Percentiles rank a stretch among this genome's conserved stretches.
Evolutionary conservation across 2,888 invertebrate species (phyloP).

Genomic region (Copidosoma aretas): DNA sequence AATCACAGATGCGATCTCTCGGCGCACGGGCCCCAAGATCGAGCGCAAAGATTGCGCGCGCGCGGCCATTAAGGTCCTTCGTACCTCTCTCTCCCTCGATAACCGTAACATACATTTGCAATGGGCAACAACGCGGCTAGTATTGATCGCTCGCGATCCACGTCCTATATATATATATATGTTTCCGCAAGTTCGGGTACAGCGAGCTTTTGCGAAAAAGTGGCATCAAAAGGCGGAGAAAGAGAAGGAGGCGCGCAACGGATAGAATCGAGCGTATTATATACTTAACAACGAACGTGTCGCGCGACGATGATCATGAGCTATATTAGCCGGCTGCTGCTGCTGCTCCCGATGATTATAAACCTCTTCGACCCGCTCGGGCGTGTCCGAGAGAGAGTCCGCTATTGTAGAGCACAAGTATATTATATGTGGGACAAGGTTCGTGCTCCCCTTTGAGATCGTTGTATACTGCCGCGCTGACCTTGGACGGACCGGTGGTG

Average conservation of each 20-base stretch:
- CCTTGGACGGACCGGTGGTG: constrained; percentile 1
- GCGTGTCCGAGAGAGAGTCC: constrained; percentile 25
- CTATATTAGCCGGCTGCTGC: constrained; percentile 25
- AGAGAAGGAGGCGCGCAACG: background rate
- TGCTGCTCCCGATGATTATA: constrained; percentile 34
- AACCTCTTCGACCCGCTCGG: constrained; percentile 29
- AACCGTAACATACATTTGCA: constrained; percentile 35
- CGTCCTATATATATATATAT: too few relatives aligned
- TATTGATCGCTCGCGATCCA: too few relatives aligned
- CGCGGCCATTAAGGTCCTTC: constrained; percentile 14
- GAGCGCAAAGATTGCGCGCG: constrained; percentile 6
- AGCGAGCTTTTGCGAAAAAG: too few relatives aligned
- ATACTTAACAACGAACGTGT: constrained; percentile 41
- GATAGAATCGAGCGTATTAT: too few relatives aligned
- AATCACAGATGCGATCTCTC: background rate
- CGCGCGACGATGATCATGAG: too few relatives aligned
- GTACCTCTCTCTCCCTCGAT: constrained; percentile 4
- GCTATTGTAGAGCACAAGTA: background rate
- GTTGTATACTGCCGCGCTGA: background rate
- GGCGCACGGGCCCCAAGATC: constrained; percentile 1
- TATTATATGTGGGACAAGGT: background rate
- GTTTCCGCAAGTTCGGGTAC: too few relatives aligned
- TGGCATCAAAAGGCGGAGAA: background rate
- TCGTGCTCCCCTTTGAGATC: background rate
- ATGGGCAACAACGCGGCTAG: constrained; percentile 28